A percentile compares a stretch with the other conserved stretches of the same genome.
Conservation (phyloP, 1,140 invertebrate genomes). For the Batillaria attramentaria region DNA sequence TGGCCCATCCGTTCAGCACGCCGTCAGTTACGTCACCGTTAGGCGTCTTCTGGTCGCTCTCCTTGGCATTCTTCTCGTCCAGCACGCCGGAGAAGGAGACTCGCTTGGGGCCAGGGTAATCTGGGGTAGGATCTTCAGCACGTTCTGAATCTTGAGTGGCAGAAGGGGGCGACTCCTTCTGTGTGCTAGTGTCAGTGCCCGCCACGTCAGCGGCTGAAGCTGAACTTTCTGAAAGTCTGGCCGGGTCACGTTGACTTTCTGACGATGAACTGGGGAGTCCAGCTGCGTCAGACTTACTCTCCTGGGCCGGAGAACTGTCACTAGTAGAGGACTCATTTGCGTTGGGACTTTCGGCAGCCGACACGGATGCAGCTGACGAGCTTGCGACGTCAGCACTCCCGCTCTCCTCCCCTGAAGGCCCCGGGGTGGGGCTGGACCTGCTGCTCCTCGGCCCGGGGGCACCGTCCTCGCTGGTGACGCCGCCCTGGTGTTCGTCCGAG, state of each 20-base stretch:
- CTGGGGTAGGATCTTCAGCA: background rate
- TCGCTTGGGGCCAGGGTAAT: conserved; percentile 8
- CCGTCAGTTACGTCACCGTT: too few species aligned
- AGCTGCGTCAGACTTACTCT: too few species aligned
- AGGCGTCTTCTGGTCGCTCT: too few species aligned
- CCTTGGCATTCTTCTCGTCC: too few species aligned
- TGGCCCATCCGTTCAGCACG: background rate
- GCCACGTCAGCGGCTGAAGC: background rate
- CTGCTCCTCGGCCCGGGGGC: too few species aligned
- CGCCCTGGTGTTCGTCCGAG: background rate
- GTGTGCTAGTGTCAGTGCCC: background rate
- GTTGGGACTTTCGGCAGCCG: too few species aligned
- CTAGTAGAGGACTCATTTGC: background rate
- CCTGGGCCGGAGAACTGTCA: background rate
- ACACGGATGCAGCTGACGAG: background rate
- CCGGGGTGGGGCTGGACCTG: too few species aligned
- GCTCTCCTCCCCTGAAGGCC: background rate
- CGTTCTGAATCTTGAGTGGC: background rate
- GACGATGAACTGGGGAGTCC: too few species aligned
- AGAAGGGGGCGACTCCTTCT: background rate
- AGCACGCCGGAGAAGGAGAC: conserved; percentile 5
- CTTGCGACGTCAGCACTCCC: background rate
- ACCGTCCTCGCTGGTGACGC: background rate
- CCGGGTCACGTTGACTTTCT: too few species aligned
- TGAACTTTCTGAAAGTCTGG: too few species aligned